Evolutionary conservation across 2,888 invertebrate genomes (phyloP).

Genomic region (Ptilodon capucinus): DNA sequence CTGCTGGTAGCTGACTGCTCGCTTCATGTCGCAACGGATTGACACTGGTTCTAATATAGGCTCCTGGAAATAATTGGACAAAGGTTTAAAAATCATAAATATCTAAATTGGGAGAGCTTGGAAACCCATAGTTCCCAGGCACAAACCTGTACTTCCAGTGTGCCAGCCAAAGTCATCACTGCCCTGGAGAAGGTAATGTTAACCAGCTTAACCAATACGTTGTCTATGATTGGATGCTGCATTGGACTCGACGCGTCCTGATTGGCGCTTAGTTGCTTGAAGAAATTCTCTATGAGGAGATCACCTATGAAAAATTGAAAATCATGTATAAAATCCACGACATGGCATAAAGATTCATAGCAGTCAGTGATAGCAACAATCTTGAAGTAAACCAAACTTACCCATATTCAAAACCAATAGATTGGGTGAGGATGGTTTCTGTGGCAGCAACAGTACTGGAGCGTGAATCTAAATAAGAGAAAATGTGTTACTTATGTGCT

Average conservation of each 20-base stretch:
- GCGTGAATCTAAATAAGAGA: slow-evolving; percentile 81
- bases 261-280: slow-evolving; percentile 78
- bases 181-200: slow-evolving; percentile 86
- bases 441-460: slow-evolving; percentile 89
- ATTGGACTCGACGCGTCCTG: slow-evolving; percentile 60
- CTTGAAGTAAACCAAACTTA: slow-evolving; percentile 41
- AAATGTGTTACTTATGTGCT: too few relatives aligned
- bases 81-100: not conserved
- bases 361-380: too few relatives aligned
- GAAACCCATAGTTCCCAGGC: too few relatives aligned
- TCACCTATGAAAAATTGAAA: slow-evolving; percentile 80
- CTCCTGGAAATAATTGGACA: slow-evolving; percentile 70
- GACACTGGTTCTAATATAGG: slow-evolving; percentile 89
- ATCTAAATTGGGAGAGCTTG: too few relatives aligned
- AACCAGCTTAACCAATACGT: slow-evolving; percentile 86
- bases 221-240: slow-evolving; percentile 84
- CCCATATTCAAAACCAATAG: slow-evolving; percentile 89
- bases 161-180: slow-evolving; percentile 88
- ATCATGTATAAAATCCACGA: too few relatives aligned
- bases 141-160: slow-evolving; percentile 86
- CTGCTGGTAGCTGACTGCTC: slow-evolving; percentile 66
- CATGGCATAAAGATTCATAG: too few relatives aligned
- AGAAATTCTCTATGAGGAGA: slow-evolving; percentile 90
- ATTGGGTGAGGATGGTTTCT: slow-evolving; percentile 90
- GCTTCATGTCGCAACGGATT: slow-evolving; percentile 87